These are phyloP conservation scores for Augochlora pura DNA, from an alignment of 1,140 invertebrate genomes.

Conservation along the genomic window DNA sequence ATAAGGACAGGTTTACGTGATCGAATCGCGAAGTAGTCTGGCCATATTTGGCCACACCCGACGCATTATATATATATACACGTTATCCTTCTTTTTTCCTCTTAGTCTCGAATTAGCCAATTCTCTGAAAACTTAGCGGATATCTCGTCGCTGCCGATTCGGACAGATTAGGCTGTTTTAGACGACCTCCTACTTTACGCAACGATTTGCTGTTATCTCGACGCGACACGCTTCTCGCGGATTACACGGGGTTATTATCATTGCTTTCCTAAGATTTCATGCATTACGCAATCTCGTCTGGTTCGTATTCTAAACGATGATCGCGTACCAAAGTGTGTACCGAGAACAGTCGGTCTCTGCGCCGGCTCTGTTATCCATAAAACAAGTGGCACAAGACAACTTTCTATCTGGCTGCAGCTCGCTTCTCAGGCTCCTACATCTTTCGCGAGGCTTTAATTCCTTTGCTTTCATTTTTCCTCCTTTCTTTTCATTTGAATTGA, in stretches of 20 bases:
- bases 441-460: background rate
- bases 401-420: constrained; percentile 50
- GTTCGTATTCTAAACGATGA: background rate
- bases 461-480: no score
- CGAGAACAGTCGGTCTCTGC: constrained; percentile 13
- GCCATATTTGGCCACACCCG: constrained; percentile 69
- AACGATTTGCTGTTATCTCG: constrained; percentile 21
- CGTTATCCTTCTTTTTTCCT: constrained; percentile 24
- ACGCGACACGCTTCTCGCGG: no score
- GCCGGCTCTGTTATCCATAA: constrained; percentile 22
- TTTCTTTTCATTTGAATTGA: no score
- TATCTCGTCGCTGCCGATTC: background rate
- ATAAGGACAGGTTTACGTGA: constrained; percentile 55
- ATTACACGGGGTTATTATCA: background rate
- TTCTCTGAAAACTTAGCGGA: background rate
- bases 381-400: constrained; percentile 63
- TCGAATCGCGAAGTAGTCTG: constrained; percentile 61
- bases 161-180: background rate
- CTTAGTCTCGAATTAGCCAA: background rate
- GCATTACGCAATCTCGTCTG: background rate
- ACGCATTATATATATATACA: constrained; percentile 59
- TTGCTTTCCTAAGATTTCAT: no score
- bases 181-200: constrained; percentile 11
- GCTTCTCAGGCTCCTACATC: constrained; percentile 1
- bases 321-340: background rate